Evolutionary conservation across 2,797 vertebrate genomes (phyloP).

Genomic region (Tachyglossus aculeatus): DNA sequence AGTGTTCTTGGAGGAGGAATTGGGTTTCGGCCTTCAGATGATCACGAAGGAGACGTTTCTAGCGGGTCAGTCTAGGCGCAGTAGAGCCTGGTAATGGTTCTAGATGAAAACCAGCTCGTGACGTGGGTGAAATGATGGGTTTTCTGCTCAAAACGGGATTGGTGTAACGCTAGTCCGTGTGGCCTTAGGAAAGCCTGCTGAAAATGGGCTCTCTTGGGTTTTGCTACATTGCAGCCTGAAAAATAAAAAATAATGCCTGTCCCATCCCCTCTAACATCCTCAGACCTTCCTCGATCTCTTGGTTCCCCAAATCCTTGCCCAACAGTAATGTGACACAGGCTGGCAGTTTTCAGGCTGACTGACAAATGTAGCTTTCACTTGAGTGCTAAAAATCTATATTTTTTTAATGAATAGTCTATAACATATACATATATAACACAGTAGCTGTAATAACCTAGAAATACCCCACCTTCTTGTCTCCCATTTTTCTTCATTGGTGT

Average conservation of each 20-base stretch:
- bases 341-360: background rate
- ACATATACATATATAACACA: constrained; percentile 6
- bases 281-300: background rate
- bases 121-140: background rate
- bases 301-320: no score
- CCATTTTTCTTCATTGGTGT: constrained; percentile 30
- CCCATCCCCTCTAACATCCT: no score
- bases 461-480: constrained; percentile 18
- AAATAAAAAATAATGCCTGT: background rate
- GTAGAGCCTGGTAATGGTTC: no score
- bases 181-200: rapidly evolving
- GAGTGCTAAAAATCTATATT: background rate
- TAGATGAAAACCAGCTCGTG: background rate
- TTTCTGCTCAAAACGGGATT: background rate
- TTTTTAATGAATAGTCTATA: constrained; percentile 19
- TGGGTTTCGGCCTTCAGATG: no score
- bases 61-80: no score
- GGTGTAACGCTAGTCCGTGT: background rate
- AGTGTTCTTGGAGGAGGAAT: no score
- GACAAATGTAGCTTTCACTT: background rate
- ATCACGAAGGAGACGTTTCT: no score
- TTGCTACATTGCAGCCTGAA: rapidly evolving
- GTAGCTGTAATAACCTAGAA: constrained; percentile 23
- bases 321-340: background rate
- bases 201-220: background rate